Evolutionary conservation across 2,888 invertebrate species (phyloP).

Genomic region (Chromoteleia sp.): DNA sequence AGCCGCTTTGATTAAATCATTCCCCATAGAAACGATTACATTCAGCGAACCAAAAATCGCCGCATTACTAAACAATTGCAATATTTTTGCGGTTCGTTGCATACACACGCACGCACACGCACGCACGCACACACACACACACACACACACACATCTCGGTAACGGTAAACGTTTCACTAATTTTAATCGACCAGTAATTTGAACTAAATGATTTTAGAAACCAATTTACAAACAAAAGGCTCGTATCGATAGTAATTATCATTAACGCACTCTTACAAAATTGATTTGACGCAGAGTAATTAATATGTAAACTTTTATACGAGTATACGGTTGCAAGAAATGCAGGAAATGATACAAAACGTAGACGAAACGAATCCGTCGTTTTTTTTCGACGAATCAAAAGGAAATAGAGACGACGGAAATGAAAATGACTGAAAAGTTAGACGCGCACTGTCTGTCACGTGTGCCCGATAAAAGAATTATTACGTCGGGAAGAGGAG

Average conservation of each 20-base stretch:
- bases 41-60: conserved; percentile 59
- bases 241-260: conserved; percentile 40
- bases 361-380: too few species aligned
- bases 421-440: too few species aligned
- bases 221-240: conserved; percentile 55
- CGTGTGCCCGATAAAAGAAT: too few species aligned
- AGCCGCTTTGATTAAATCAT: conserved; percentile 67
- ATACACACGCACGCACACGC: not conserved
- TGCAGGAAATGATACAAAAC: too few species aligned
- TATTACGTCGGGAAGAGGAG: not conserved
- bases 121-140: not conserved
- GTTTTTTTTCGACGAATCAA: too few species aligned
- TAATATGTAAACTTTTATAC: conserved; percentile 27
- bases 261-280: conserved; percentile 33
- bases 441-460: too few species aligned
- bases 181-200: conserved; percentile 56
- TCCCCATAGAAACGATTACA: conserved; percentile 55
- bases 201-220: conserved; percentile 47
- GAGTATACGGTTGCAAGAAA: too few species aligned
- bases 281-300: conserved; percentile 41
- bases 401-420: too few species aligned
- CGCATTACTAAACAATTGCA: conserved; percentile 64
- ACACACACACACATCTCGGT: not conserved
- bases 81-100: conserved; percentile 25
- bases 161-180: conserved; percentile 51